These are phyloP conservation scores for Eupithecia insigniata DNA, from an alignment of 2,888 invertebrate species.

Conservation along the genomic window DNA sequence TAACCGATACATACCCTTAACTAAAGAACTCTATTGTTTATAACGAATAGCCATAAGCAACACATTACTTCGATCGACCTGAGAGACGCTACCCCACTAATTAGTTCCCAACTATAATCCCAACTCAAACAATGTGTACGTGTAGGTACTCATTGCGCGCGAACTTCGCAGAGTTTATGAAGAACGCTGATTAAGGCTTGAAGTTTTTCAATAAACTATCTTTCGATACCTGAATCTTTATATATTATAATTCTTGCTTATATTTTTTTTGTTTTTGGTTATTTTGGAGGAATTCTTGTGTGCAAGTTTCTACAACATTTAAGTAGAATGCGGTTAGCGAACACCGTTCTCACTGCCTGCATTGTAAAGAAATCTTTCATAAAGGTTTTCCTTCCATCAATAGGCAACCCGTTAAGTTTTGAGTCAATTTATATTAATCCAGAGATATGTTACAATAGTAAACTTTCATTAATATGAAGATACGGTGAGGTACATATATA, in stretches of 20 bases:
- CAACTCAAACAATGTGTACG: slow-evolving; percentile 11
- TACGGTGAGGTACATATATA: too few species aligned
- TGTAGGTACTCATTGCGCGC: background rate
- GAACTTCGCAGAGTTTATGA: background rate
- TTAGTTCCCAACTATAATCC: slow-evolving; percentile 28
- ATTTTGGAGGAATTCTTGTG: background rate
- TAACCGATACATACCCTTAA: background rate
- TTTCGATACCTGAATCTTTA: background rate
- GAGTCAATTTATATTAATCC: too few species aligned
- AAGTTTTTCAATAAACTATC: slow-evolving; percentile 18
- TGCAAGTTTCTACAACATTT: background rate
- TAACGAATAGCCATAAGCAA: slow-evolving; percentile 6
- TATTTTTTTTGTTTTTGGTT: background rate
- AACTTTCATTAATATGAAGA: background rate
- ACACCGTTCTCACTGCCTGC: background rate
- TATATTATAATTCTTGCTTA: background rate
- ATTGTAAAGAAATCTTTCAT: background rate
- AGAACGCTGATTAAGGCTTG: slow-evolving; percentile 10
- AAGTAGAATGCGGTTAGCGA: background rate
- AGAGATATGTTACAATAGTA: too few species aligned
- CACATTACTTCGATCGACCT: slow-evolving; percentile 19
- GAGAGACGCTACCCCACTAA: slow-evolving; percentile 12
- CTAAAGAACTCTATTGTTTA: slow-evolving; percentile 4
- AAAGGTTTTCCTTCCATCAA: too few species aligned
- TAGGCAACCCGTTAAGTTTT: too few species aligned